Evolutionary conservation across 2,113 vertebrate genomes (phyloP).

Genomic region (Anarrhichthys ocellatus): DNA sequence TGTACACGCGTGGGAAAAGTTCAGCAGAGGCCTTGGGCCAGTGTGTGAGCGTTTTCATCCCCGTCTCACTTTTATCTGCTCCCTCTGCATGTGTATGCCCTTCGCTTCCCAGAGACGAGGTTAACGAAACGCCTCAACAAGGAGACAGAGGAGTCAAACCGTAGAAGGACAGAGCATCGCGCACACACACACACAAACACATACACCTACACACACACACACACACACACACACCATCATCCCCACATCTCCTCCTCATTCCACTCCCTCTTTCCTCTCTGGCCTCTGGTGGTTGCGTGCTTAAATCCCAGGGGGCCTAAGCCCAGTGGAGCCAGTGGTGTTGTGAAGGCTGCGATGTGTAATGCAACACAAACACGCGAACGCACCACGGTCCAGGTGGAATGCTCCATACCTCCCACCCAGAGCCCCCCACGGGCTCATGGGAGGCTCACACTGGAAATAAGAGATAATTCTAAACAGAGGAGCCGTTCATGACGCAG

Average conservation of each 20-base stretch:
- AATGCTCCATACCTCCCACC: constrained; percentile 64
- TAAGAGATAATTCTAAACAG: constrained; percentile 57
- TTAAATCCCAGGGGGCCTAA: constrained; percentile 70
- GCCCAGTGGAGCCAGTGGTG: constrained; percentile 77
- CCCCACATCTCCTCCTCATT: constrained; percentile 45
- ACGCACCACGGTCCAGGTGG: constrained; percentile 70
- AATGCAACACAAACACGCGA: constrained; percentile 78
- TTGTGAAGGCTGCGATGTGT: constrained; percentile 72
- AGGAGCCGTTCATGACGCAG: constrained; percentile 10
- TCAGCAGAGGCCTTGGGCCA: constrained; percentile 60
- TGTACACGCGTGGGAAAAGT: constrained; percentile 54
- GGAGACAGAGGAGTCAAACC: constrained; percentile 54
- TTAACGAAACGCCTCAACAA: constrained; percentile 68
- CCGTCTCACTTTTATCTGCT: constrained; percentile 61
- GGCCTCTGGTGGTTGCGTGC: constrained; percentile 63
- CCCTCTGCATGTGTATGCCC: constrained; percentile 39
- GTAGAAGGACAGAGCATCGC: constrained; percentile 40
- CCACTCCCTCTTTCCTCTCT: constrained; percentile 38
- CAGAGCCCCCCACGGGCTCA: constrained; percentile 34
- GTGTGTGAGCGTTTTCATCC: constrained; percentile 44
- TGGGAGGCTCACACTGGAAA: constrained; percentile 43
- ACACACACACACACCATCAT: constrained; percentile 27
- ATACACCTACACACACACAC: constrained; percentile 29
- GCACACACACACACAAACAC: constrained; percentile 31
- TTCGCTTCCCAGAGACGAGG: constrained; percentile 65